Conservation (phyloP, 2,797 vertebrate genomes). For the Ceryle rudis region DNA sequence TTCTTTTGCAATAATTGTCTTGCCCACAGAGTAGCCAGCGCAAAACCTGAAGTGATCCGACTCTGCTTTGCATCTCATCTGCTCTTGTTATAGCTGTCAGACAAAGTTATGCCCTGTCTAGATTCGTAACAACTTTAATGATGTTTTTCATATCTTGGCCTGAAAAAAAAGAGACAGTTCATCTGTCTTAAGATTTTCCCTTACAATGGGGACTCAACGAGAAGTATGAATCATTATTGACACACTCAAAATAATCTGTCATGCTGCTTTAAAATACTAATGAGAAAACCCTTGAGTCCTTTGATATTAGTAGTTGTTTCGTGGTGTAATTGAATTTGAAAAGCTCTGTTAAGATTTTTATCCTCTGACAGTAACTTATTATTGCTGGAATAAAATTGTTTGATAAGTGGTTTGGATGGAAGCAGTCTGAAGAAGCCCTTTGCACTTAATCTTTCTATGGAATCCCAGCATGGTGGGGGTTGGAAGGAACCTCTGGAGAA, state of each 20-base stretch:
- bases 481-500: too few relatives aligned
- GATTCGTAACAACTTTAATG: slow-evolving; percentile 3
- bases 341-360: slow-evolving; percentile 58
- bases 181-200: background rate
- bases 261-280: slow-evolving; percentile 28
- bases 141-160: background rate
- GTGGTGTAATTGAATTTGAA: slow-evolving; percentile 67
- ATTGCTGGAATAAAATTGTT: slow-evolving; percentile 23
- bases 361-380: slow-evolving; percentile 35
- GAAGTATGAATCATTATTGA: slow-evolving; percentile 33
- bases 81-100: background rate
- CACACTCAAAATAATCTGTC: slow-evolving; percentile 48
- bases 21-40: background rate
- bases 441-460: background rate
- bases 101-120: slow-evolving; percentile 21
- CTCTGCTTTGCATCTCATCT: background rate
- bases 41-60: background rate
- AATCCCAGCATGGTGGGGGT: too few relatives aligned
- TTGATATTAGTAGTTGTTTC: slow-evolving; percentile 30
- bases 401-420: background rate
- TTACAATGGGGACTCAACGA: background rate
- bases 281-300: slow-evolving; percentile 34
- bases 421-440: slow-evolving; percentile 10
- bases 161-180: background rate
- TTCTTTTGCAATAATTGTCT: background rate